These are phyloP conservation scores for Aleadryas rufinucha DNA, from an alignment of 2,113 vertebrate species.

Conservation along the genomic window DNA sequence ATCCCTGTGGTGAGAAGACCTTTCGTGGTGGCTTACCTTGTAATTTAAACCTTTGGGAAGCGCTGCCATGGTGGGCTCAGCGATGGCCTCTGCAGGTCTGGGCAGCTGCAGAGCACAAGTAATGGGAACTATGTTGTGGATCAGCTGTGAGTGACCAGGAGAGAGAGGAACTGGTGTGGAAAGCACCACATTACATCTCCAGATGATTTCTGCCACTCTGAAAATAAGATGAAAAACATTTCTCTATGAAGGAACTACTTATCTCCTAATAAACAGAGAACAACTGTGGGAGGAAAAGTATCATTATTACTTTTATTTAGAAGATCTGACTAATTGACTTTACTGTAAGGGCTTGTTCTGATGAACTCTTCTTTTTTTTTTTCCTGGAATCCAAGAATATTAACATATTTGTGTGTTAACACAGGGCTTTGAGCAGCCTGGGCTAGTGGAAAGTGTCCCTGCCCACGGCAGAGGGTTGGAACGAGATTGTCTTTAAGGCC, in stretches of 20 bases:
- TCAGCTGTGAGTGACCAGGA: neutral
- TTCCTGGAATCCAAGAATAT: neutral
- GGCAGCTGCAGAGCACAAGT: neutral
- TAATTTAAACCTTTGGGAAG: neutral
- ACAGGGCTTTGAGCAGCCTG: neutral
- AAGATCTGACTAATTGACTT: neutral
- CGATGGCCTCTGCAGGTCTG: neutral
- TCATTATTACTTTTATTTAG: neutral
- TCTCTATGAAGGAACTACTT: neutral
- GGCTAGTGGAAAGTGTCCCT: neutral
- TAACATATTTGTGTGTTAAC: neutral
- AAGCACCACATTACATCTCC: neutral
- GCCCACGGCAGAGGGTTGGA: neutral
- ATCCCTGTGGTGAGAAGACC: neutral
- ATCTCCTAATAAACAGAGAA: neutral
- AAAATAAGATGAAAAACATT: neutral
- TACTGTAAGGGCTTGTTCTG: neutral
- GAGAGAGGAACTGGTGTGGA: neutral
- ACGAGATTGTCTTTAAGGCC: neutral
- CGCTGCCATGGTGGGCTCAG: fast-evolving
- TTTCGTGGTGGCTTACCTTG: neutral
- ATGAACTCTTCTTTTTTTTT: neutral
- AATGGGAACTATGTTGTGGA: fast-evolving
- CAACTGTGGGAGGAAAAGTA: neutral
- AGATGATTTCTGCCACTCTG: neutral